phyloP scores from a whole-genome alignment of 2,797 vertebrate species.

The Enteromius treurensis region DNA sequence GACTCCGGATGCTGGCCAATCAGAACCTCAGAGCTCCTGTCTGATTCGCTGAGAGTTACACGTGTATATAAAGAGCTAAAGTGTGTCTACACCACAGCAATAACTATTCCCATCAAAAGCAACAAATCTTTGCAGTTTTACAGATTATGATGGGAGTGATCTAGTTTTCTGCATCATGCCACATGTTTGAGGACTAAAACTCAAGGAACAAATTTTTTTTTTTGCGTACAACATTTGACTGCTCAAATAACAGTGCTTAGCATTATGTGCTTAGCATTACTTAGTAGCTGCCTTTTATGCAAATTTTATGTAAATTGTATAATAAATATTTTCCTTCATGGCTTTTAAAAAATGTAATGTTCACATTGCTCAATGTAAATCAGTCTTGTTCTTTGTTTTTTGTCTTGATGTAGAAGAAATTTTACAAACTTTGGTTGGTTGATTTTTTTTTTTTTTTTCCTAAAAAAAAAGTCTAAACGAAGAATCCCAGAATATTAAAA shows the following conservation, averaged over 20 bases:
- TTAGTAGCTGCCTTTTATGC: neutral
- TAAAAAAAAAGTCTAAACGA: neutral
- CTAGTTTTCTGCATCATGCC: neutral
- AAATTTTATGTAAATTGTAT: neutral
- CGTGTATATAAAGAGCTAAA: neutral
- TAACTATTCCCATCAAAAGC: neutral
- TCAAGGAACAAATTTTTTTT: neutral
- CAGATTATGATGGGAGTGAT: neutral
- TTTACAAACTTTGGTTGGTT: neutral
- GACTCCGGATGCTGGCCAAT: slow-evolving; percentile 72
- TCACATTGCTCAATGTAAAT: neutral
- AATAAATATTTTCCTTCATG: neutral
- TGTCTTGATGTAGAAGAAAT: neutral
- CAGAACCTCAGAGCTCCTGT: slow-evolving; percentile 67
- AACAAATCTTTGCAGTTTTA: neutral
- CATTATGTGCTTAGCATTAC: too few relatives aligned
- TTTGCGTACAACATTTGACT: neutral
- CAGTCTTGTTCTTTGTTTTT: neutral
- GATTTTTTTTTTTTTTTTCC: neutral
- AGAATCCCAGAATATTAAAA: neutral
- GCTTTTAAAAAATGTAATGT: neutral
- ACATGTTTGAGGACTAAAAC: neutral
- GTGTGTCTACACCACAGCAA: neutral
- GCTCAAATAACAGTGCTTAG: neutral
- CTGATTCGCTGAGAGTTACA: slow-evolving; percentile 52